A percentile compares a stretch with the other conserved stretches of the same genome.
phyloP scores from a whole-genome alignment of 2,113 vertebrate species.

The Cephalopholis sonnerati region DNA sequence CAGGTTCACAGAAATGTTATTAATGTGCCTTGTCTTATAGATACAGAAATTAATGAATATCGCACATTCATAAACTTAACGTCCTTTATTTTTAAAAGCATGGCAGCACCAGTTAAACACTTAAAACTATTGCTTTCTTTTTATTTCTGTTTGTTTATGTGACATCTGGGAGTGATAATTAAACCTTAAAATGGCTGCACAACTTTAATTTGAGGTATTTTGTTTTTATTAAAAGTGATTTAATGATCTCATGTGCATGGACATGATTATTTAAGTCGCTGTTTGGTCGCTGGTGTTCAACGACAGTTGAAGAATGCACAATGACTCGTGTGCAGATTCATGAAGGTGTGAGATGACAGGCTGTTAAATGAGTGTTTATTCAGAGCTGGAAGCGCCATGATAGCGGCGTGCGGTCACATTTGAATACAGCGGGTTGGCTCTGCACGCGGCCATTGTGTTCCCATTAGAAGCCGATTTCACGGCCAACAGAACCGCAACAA shows the following conservation, averaged over 20 bases:
- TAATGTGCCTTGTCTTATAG: not conserved
- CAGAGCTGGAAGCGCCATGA: constrained; percentile 50
- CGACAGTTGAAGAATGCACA: not conserved
- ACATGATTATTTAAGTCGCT: not conserved
- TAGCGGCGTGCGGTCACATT: constrained; percentile 64
- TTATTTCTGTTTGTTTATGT: not conserved
- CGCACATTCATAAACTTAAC: not conserved
- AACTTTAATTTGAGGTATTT: not conserved
- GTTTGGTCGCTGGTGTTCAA: not conserved
- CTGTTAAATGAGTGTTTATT: constrained; percentile 55
- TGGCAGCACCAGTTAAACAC: too few relatives aligned
- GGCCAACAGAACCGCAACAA: constrained; percentile 74
- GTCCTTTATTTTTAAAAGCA: not conserved
- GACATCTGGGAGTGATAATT: not conserved
- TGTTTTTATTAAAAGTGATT: not conserved
- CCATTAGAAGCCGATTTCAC: constrained; percentile 76
- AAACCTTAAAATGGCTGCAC: not conserved
- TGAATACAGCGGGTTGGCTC: constrained; percentile 78
- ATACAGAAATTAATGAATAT: not conserved
- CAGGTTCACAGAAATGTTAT: not conserved
- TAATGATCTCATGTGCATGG: not conserved
- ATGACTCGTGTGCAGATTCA: not conserved
- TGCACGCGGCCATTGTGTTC: constrained; percentile 74
- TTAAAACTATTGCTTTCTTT: too few relatives aligned
- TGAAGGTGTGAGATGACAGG: constrained; percentile 47